A percentile compares a stretch with the other conserved stretches of the same genome.
Conservation (phyloP, 2,113 vertebrate genomes). For the Acanthochromis polyacanthus region DNA sequence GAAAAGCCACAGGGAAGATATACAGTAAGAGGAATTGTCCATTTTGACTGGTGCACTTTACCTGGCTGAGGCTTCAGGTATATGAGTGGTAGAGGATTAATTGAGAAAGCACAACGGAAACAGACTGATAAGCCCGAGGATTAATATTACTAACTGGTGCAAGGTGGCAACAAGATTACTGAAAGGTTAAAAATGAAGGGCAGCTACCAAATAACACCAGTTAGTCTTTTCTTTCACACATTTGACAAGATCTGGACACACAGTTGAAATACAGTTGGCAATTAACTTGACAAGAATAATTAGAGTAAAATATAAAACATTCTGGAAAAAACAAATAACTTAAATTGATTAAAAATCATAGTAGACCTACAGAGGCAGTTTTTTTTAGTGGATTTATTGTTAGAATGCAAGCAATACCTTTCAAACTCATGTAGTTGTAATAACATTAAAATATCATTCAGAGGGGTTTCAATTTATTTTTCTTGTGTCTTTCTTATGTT, state of each 20-base stretch:
- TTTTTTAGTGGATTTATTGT: no score
- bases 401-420: no score
- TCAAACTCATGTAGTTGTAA: no score
- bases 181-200: slow-evolving; percentile 46
- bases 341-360: no score
- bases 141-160: slow-evolving; percentile 43
- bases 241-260: slow-evolving; percentile 36
- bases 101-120: slow-evolving; percentile 40
- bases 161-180: slow-evolving; percentile 38
- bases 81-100: slow-evolving; percentile 33
- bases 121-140: not conserved
- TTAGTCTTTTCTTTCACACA: slow-evolving; percentile 39
- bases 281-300: no score
- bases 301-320: no score
- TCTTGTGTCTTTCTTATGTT: no score
- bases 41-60: slow-evolving; percentile 20
- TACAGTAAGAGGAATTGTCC: slow-evolving; percentile 5
- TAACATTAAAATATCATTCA: no score
- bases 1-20: not conserved
- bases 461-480: no score
- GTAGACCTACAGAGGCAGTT: no score
- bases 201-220: slow-evolving; percentile 31
- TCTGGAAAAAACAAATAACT: no score
- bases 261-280: no score
- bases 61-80: slow-evolving; percentile 39